Conservation (phyloP, 2,113 vertebrate genomes). For the Cheilinus undulatus region DNA sequence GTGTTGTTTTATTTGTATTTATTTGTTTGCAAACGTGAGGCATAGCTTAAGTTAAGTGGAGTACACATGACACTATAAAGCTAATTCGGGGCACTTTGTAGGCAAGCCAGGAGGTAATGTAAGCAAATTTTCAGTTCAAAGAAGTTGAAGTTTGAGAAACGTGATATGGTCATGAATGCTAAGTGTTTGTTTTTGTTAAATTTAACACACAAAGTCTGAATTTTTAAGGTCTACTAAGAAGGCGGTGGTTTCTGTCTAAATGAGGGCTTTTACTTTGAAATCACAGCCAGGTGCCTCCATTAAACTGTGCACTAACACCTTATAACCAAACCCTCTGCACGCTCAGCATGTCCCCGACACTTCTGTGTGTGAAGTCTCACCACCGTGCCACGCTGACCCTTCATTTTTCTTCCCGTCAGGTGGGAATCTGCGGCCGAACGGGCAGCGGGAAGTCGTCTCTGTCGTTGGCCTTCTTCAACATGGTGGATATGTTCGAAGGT, state of each 20-base stretch:
- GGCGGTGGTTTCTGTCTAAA: background rate
- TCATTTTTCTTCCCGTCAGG: constrained; percentile 76
- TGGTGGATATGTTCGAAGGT: constrained; percentile 99
- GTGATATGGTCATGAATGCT: too few species aligned
- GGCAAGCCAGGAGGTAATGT: too few species aligned
- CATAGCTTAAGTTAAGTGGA: too few species aligned
- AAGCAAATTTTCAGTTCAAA: too few species aligned
- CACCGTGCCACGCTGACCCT: background rate
- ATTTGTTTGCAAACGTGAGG: too few species aligned
- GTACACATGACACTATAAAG: too few species aligned
- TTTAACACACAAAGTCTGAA: too few species aligned
- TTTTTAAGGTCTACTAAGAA: too few species aligned
- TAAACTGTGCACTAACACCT: constrained; percentile 10
- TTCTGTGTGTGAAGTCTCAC: constrained; percentile 47
- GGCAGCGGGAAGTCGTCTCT: constrained; percentile 98
- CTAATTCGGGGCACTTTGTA: too few species aligned
- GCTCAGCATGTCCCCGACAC: constrained; percentile 1
- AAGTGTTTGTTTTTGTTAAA: background rate
- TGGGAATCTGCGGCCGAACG: constrained; percentile 97
- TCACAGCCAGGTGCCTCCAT: constrained; percentile 13
- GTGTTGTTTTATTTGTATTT: too few species aligned
- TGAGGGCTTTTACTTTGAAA: constrained; percentile 26
- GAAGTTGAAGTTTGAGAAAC: too few species aligned
- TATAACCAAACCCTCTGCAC: constrained; percentile 3
- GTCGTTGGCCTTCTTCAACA: constrained; percentile 97